These are phyloP conservation scores for Teinopalpus imperialis DNA, from an alignment of 2,888 invertebrate species.

Conservation along the genomic window DNA sequence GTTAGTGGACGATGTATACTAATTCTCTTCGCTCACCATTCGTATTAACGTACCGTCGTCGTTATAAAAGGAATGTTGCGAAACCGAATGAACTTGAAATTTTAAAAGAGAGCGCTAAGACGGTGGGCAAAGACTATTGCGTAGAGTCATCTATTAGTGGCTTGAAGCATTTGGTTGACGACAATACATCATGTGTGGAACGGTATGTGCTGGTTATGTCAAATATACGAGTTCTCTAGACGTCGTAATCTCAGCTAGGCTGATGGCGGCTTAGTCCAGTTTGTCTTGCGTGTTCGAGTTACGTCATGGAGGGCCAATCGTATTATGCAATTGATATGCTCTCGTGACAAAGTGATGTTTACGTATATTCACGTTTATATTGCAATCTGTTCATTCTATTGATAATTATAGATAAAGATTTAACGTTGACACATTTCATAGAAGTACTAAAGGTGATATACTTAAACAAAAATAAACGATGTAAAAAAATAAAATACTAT, in stretches of 20 bases:
- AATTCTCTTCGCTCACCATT: conserved; percentile 32
- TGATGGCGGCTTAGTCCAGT: conserved; percentile 8
- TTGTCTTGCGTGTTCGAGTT: conserved; percentile 17
- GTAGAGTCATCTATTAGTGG: conserved; percentile 73
- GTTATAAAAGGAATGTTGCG: conserved; percentile 35
- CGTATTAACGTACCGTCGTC: conserved; percentile 33
- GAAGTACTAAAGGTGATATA: too few relatives aligned
- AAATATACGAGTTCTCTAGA: conserved; percentile 4
- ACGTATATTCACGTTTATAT: background rate
- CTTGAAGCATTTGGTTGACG: conserved; percentile 67
- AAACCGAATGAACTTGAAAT: conserved; percentile 40
- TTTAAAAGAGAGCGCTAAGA: conserved; percentile 55
- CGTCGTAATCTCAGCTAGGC: conserved; percentile 1
- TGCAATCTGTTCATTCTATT: too few relatives aligned
- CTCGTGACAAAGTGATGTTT: conserved; percentile 5
- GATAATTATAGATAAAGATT: too few relatives aligned
- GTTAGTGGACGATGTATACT: conserved; percentile 26
- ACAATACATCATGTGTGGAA: conserved; percentile 59
- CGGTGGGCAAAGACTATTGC: conserved; percentile 65
- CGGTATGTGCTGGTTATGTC: conserved; percentile 46
- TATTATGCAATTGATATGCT: conserved; percentile 4
- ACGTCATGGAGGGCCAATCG: conserved; percentile 9
- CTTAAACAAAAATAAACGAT: too few relatives aligned
- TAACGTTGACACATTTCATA: too few relatives aligned
- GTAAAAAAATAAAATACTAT: too few relatives aligned